Base-by-base conservation (phyloP, 2,888 invertebrate species). In the Eupithecia abbreviata region DNA sequence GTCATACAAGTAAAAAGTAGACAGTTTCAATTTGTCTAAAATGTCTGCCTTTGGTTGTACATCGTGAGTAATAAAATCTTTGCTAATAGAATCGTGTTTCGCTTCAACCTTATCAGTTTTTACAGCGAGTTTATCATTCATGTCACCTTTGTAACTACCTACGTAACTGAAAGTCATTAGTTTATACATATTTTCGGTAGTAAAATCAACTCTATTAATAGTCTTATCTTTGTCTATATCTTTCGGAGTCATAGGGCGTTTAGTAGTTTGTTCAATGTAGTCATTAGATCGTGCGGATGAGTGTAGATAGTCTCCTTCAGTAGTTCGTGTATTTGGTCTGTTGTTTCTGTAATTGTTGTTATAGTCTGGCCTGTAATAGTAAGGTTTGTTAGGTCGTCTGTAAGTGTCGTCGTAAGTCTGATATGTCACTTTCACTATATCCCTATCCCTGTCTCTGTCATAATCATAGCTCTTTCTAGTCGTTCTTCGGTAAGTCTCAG, bases 141-240 rank as follows among this genome's bases (percentile, higher is more conserved):
- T 80, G 75, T 83, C 84, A 79, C 93, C 92, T 89, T 87, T 94
- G 81, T 94, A 95, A 75, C 90, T 95, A 10, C 95, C 95, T 81
- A 95, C 91, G 78, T 95, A 95, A 43, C 94, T 92, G 82, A 95
- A 95, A 80, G 95, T 95, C 73, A 94, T 90, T 74, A 95, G 87
- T 89, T 93, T 95, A 81, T 93, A 92, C 68, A 90, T 83, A 82
- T 93, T 92, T 82, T 92, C 91, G 78, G 94, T 94, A 5, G 94
- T 91, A 7, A 84, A 84, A 77, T 86, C 86, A 77, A 83, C 72
- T 78, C 82, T 83, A 69, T 81, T 80, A 15, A 74, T 71, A 72
- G 79, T 81, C 41, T 72, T 80, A 41, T 75, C 58, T 72, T 80
- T 47, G 80, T 81, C 77, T 72, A 81, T 55, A 75, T 77, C 82